Evolutionary conservation across 23 tunicate species (phyloP).

Genomic region (Botrylloides violaceus): DNA sequence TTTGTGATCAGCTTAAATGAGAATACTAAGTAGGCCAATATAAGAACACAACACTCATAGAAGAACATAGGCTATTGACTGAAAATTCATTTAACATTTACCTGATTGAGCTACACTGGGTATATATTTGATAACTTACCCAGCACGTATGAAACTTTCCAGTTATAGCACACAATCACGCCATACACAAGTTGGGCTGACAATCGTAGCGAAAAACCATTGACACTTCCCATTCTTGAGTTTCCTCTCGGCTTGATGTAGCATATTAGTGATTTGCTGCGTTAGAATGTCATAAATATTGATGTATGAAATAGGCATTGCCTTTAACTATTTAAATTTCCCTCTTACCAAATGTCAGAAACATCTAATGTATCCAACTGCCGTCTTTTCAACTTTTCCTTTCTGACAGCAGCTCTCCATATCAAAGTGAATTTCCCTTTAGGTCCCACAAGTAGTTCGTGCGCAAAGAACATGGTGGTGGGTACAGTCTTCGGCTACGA

Average conservation of each 20-base stretch:
- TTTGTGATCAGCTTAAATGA: no score
- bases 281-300: background rate
- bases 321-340: no score
- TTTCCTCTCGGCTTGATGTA: slow-evolving; percentile 20
- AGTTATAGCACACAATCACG: slow-evolving; percentile 38
- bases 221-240: slow-evolving; percentile 35
- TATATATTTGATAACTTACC: no score
- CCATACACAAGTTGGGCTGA: slow-evolving; percentile 70
- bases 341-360: slow-evolving; percentile 7
- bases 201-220: slow-evolving; percentile 51
- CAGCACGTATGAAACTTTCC: slow-evolving; percentile 27
- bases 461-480: slow-evolving; percentile 7
- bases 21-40: no score
- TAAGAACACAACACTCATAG: no score
- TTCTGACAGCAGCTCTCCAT: slow-evolving; percentile 15
- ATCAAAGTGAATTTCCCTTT: slow-evolving; percentile 8
- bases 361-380: slow-evolving; percentile 10
- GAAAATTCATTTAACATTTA: no score
- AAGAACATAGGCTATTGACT: no score
- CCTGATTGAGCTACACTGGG: no score
- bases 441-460: slow-evolving; percentile 15
- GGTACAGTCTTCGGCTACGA: no score
- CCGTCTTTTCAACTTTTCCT: slow-evolving; percentile 4
- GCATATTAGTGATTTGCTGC: slow-evolving; percentile 23
- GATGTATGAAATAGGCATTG: background rate